Conservation (phyloP, 2,113 vertebrate species). For the Piaya cayana region DNA sequence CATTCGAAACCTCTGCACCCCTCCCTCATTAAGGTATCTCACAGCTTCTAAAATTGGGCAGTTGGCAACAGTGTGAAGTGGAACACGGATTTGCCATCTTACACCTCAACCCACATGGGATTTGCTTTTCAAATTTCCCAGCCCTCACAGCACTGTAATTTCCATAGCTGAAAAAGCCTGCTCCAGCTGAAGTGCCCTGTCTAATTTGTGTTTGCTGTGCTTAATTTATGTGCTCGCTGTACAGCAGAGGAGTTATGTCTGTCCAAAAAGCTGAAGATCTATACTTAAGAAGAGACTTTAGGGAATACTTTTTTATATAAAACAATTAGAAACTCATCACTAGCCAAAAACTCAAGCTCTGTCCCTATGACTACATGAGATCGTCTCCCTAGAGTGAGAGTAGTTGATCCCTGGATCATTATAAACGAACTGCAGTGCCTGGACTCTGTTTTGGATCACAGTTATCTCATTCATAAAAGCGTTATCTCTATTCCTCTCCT, state of each 20-base stretch:
- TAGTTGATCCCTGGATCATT: not conserved
- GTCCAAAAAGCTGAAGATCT: not conserved
- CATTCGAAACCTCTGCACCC: not conserved
- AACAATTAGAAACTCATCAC: not conserved
- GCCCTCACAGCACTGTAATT: not conserved
- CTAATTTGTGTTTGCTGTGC: not conserved
- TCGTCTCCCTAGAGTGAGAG: not conserved
- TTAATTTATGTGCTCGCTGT: not conserved
- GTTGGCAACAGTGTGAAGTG: not conserved
- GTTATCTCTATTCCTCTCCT: not conserved
- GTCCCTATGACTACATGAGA: not conserved
- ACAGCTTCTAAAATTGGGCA: not conserved
- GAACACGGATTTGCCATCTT: not conserved
- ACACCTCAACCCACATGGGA: not conserved
- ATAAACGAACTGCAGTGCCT: not conserved
- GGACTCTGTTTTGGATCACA: not conserved
- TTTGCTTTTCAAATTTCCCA: not conserved
- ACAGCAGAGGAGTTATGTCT: not conserved
- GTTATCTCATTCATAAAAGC: not conserved
- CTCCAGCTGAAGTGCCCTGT: not conserved
- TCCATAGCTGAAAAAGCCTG: not conserved
- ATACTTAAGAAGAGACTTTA: not conserved
- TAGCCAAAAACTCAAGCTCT: not conserved
- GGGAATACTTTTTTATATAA: not conserved
- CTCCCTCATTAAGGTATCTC: not conserved